Percentiles rank a stretch among this genome's conserved stretches.
These are phyloP conservation scores for Raja brachyura DNA, from an alignment of 2,113 vertebrate species.

Conservation along the genomic window DNA sequence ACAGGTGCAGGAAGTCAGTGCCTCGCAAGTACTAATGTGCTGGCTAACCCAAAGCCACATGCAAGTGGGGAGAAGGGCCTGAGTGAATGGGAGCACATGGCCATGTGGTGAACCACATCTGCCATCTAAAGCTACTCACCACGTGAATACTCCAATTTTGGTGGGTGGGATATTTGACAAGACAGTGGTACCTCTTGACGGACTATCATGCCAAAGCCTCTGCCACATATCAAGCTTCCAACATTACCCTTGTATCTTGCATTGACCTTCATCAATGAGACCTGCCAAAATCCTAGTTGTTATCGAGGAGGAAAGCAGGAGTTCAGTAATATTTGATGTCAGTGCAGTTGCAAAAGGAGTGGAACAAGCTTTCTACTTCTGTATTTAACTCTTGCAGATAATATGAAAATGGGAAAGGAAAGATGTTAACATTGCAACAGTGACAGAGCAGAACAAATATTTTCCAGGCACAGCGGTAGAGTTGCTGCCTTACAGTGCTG, in stretches of 20 bases:
- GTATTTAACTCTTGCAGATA: not conserved
- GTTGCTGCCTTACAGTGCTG: no score
- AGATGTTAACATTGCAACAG: slow-evolving; percentile 17
- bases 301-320: not conserved
- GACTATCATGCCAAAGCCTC: not conserved
- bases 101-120: not conserved
- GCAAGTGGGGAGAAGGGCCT: not conserved
- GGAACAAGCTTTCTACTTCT: not conserved
- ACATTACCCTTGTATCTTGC: not conserved
- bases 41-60: not conserved
- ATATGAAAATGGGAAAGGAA: not conserved
- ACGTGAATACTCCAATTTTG: no score
- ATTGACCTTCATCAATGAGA: not conserved
- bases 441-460: slow-evolving; percentile 35
- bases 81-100: not conserved
- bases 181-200: no score
- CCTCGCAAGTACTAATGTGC: not conserved
- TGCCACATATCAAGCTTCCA: not conserved
- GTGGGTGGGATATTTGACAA: not conserved
- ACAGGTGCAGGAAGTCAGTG: not conserved
- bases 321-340: not conserved
- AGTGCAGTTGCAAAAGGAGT: not conserved
- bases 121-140: not conserved
- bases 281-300: not conserved
- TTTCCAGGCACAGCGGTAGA: not conserved